These are phyloP conservation scores for Achroia grisella DNA, from an alignment of 1,140 invertebrate species.

Conservation along the genomic window DNA sequence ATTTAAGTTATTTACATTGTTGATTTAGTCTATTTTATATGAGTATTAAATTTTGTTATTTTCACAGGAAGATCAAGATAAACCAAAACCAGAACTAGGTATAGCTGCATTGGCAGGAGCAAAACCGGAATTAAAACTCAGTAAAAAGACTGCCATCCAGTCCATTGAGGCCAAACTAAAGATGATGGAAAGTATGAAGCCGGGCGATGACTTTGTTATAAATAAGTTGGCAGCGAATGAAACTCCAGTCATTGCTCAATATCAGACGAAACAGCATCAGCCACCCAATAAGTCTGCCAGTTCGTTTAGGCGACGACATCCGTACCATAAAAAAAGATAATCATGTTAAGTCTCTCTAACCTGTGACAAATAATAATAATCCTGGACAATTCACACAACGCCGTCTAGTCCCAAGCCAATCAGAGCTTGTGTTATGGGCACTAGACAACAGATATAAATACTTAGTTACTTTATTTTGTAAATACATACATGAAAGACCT, in stretches of 20 bases:
- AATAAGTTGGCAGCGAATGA: constrained; percentile 79
- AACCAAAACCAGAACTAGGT: constrained; percentile 81
- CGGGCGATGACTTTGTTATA: constrained; percentile 81
- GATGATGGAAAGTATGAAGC: constrained; percentile 81
- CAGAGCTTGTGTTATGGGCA: too few relatives aligned
- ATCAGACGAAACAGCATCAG: constrained; percentile 75
- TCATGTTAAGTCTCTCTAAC: too few relatives aligned
- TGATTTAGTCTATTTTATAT: too few relatives aligned
- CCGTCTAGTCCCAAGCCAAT: too few relatives aligned
- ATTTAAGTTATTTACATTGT: constrained; percentile 17
- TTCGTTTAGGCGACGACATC: constrained; percentile 60
- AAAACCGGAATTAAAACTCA: constrained; percentile 80
- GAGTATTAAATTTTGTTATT: not conserved
- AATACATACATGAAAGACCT: too few relatives aligned
- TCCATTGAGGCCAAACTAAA: constrained; percentile 92
- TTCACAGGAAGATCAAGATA: constrained; percentile 81
- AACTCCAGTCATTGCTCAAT: constrained; percentile 79
- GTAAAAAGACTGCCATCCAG: constrained; percentile 85
- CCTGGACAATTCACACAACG: too few relatives aligned
- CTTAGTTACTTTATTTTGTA: too few relatives aligned
- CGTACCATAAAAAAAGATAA: constrained; percentile 70
- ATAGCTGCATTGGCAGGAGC: constrained; percentile 84
- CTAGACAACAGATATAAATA: too few relatives aligned
- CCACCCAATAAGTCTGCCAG: constrained; percentile 66
- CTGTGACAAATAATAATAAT: too few relatives aligned